phyloP scores from a whole-genome alignment of 2,113 vertebrate species.

The Myanophis thanlyinensis region DNA sequence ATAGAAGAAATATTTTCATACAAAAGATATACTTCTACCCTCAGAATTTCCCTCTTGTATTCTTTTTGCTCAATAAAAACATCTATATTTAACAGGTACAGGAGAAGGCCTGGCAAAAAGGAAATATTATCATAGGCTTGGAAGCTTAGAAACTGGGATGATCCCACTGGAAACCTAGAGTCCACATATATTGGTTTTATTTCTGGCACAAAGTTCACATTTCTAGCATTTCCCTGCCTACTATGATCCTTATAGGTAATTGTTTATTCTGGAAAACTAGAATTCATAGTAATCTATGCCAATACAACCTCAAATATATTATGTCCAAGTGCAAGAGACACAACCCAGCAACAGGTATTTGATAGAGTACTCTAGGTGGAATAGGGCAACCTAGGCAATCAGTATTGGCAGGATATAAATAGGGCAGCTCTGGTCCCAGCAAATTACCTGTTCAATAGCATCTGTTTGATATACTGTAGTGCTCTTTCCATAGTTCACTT shows the following conservation, averaged over 20 bases:
- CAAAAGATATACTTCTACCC: neutral
- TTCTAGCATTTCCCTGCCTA: neutral
- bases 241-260: neutral
- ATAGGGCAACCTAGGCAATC: neutral
- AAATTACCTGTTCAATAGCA: neutral
- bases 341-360: neutral
- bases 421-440: neutral
- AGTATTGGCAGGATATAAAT: neutral
- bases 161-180: neutral
- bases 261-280: neutral
- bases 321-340: neutral
- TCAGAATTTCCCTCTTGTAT: neutral
- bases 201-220: neutral
- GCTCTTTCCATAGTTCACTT: neutral
- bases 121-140: neutral
- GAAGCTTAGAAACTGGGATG: neutral
- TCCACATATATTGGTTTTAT: neutral
- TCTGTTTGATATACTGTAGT: neutral
- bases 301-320: neutral
- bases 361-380: neutral
- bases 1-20: neutral
- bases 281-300: neutral
- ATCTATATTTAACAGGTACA: neutral
- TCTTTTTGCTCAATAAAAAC: neutral
- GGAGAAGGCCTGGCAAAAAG: neutral